phyloP scores from a whole-genome alignment of 2,113 vertebrate genomes.

The cattle (Bos taurus) region DNA sequence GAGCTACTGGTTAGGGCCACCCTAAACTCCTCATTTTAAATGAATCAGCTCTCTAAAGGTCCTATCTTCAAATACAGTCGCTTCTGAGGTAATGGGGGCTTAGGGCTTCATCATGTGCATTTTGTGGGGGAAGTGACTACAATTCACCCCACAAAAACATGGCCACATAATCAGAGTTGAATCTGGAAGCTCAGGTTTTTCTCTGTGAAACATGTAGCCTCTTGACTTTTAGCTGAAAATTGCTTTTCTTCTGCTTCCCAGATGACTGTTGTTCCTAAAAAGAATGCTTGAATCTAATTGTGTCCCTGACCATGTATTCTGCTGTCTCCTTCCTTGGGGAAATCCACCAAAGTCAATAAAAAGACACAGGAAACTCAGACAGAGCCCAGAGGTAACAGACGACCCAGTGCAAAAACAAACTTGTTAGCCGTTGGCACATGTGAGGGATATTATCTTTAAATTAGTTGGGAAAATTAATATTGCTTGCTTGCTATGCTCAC shows the following conservation, averaged over 20 bases:
- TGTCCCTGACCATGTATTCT: neutral
- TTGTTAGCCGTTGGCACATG: neutral
- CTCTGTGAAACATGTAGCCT: neutral
- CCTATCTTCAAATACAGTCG: neutral
- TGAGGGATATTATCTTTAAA: constrained; percentile 59
- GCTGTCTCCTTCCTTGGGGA: neutral
- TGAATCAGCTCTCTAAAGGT: neutral
- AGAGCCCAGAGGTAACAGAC: neutral
- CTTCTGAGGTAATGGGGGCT: neutral
- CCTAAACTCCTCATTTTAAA: neutral
- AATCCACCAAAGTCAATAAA: neutral
- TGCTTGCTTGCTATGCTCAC: constrained; percentile 14
- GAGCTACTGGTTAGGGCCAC: neutral
- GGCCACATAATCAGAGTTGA: neutral
- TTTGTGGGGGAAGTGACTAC: neutral
- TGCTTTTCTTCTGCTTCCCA: neutral
- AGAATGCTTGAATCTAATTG: neutral
- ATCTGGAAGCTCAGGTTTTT: neutral
- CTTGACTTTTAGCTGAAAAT: neutral
- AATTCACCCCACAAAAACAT: neutral
- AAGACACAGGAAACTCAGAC: neutral
- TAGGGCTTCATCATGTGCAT: neutral
- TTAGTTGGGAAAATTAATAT: constrained; percentile 67
- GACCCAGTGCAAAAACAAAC: neutral
- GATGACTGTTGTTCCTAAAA: neutral